A percentile compares a stretch with the other conserved stretches of the same genome.
Evolutionary conservation across 2,113 vertebrate genomes (phyloP).

Genomic region (Carassius gibelio): DNA sequence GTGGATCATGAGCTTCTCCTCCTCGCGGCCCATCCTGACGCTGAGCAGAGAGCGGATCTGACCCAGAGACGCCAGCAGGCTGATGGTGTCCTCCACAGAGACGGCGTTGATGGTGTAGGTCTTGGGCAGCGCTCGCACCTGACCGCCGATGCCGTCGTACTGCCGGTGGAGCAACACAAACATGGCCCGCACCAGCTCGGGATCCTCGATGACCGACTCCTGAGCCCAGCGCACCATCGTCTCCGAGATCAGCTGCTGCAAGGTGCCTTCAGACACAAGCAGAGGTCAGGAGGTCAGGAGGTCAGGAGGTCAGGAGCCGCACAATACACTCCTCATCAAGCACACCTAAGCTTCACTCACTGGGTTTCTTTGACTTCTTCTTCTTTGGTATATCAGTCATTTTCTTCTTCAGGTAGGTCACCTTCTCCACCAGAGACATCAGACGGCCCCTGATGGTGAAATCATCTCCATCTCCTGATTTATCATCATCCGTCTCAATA

Average conservation of each 20-base stretch:
- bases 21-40: constrained; percentile 94
- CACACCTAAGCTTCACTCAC: constrained; percentile 71
- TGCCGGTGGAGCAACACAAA: constrained; percentile 92
- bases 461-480: constrained; percentile 80
- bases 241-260: constrained; percentile 93
- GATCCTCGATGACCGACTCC: constrained; percentile 93
- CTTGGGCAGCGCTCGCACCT: constrained; percentile 90
- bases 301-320: too few species aligned
- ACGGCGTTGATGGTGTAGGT: constrained; percentile 94
- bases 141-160: constrained; percentile 92
- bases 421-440: constrained; percentile 89
- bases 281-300: not conserved
- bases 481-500: constrained; percentile 89
- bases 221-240: constrained; percentile 98
- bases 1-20: constrained; percentile 97
- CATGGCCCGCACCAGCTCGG: constrained; percentile 94
- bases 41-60: constrained; percentile 95
- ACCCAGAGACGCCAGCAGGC: constrained; percentile 88
- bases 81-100: constrained; percentile 95
- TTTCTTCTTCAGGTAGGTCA: constrained; percentile 88
- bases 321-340: not conserved
- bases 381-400: constrained; percentile 81
- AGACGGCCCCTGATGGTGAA: constrained; percentile 89
- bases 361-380: constrained; percentile 81
- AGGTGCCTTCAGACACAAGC: constrained; percentile 77